Evolutionary conservation across 2,888 invertebrate species (phyloP).

Genomic region (Therioaphis trifolii): DNA sequence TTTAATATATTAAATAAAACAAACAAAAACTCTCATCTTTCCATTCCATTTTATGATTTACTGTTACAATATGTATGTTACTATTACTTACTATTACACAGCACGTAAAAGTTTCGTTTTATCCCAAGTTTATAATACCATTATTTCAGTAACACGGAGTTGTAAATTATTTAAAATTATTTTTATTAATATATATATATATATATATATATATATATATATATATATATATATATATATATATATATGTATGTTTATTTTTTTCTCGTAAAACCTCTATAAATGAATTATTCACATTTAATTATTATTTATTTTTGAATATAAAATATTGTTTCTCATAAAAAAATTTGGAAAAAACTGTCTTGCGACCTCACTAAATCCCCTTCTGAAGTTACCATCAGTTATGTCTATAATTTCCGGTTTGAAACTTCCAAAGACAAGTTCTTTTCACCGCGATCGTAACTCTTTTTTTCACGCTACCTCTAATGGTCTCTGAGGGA

Average conservation of each 20-base stretch:
- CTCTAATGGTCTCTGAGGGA: constrained; percentile 52
- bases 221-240: too few relatives aligned
- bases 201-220: too few relatives aligned
- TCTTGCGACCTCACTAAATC: background rate
- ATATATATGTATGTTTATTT: background rate
- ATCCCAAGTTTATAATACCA: too few relatives aligned
- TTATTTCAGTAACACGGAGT: too few relatives aligned
- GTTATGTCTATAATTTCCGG: background rate
- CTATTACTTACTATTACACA: background rate
- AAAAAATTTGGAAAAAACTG: background rate
- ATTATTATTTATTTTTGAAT: background rate
- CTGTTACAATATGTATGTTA: constrained; percentile 12
- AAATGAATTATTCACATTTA: background rate
- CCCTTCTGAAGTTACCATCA: background rate
- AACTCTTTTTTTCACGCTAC: constrained; percentile 50
- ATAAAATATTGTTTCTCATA: background rate
- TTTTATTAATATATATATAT: too few relatives aligned
- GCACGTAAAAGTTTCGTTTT: background rate
- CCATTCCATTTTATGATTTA: constrained; percentile 22
- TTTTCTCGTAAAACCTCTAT: background rate
- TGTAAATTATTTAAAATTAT: background rate
- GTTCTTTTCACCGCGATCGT: constrained; percentile 33
- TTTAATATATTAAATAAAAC: constrained; percentile 24
- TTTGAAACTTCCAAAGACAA: constrained; percentile 1
- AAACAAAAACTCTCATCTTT: constrained; percentile 14